A percentile compares a stretch with the other conserved stretches of the same genome.
Conservation (phyloP, 2,113 vertebrate species). For the Amphiprion percula region DNA sequence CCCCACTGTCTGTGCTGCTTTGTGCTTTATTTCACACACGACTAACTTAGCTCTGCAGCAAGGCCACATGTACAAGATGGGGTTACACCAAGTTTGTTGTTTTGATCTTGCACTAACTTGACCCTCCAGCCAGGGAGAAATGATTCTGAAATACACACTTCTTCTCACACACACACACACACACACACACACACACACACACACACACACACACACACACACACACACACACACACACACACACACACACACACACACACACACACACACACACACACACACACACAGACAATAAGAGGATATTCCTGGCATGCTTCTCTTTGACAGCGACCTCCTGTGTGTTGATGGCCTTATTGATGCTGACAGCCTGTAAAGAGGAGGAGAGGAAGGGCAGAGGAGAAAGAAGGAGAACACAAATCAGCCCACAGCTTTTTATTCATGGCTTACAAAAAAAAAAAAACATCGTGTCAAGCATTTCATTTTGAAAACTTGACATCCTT, state of each 20-base stretch:
- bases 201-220: conserved; percentile 23
- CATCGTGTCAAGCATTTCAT: conserved; percentile 23
- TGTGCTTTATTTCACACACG: conserved; percentile 25
- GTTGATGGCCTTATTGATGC: conserved; percentile 99
- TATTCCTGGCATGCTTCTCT: conserved; percentile 99
- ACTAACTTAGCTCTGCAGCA: conserved; percentile 46
- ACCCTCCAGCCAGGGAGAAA: conserved; percentile 30
- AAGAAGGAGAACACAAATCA: conserved; percentile 53
- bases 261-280: conserved; percentile 44
- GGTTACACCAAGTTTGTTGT: conserved; percentile 46
- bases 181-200: conserved; percentile 32
- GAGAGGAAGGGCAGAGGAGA: conserved; percentile 14
- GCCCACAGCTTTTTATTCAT: conserved; percentile 21
- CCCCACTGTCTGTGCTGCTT: neutral
- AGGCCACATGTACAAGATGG: conserved; percentile 12
- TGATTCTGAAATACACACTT: conserved; percentile 2
- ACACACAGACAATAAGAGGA: conserved; percentile 84
- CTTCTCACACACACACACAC: conserved; percentile 9
- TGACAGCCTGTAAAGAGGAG: conserved; percentile 90
- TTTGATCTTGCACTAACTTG: conserved; percentile 54
- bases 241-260: conserved; percentile 23
- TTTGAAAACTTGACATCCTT: conserved; percentile 32
- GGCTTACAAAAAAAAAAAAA: neutral
- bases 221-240: conserved; percentile 26
- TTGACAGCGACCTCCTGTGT: conserved; percentile 99